Evolutionary conservation across 2,113 vertebrate genomes (phyloP).

Genomic region (Dromiciops gliroides): DNA sequence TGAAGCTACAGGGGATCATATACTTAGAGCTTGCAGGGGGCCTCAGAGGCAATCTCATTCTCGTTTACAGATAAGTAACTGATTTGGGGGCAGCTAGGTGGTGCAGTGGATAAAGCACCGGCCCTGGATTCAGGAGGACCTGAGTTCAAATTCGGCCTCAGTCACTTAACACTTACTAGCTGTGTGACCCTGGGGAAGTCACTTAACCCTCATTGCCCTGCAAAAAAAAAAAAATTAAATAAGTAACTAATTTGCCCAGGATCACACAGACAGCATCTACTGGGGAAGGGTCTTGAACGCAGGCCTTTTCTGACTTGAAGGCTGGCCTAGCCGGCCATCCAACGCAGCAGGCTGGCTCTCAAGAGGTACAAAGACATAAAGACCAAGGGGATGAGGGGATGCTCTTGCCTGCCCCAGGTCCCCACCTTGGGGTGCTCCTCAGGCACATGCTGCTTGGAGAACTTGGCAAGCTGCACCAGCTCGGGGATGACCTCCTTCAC

Average conservation of each 20-base stretch:
- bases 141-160: too few relatives aligned
- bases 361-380: too few relatives aligned
- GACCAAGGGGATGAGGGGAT: neutral
- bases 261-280: neutral
- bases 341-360: too few relatives aligned
- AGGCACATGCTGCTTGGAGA: constrained; percentile 98
- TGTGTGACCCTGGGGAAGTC: too few relatives aligned
- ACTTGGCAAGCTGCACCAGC: constrained; percentile 96
- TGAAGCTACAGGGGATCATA: neutral
- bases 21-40: neutral
- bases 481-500: constrained; percentile 97
- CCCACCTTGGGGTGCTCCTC: constrained; percentile 97
- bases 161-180: too few relatives aligned
- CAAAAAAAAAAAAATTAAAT: too few relatives aligned
- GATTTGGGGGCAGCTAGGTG: too few relatives aligned
- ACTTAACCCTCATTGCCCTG: too few relatives aligned
- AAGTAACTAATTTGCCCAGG: too few relatives aligned
- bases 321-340: too few relatives aligned
- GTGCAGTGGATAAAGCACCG: too few relatives aligned
- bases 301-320: neutral
- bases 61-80: neutral
- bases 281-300: neutral
- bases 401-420: rapidly evolving
- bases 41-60: neutral
- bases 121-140: too few relatives aligned